phyloP scores from a whole-genome alignment of 2,888 invertebrate species.

The Herminia tarsipennalis region DNA sequence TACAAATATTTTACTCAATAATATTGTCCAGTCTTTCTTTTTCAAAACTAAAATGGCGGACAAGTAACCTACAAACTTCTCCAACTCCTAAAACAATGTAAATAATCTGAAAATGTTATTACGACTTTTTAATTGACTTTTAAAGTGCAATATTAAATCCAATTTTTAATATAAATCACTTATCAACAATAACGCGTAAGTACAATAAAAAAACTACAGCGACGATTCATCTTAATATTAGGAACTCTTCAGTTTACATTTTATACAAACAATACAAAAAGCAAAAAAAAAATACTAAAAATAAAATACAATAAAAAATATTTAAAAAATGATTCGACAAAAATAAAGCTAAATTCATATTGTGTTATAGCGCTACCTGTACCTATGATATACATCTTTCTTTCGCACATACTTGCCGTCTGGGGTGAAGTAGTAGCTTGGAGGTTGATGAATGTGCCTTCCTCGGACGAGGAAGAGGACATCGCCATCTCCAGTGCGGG shows the following conservation, averaged over 20 bases:
- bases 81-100: neutral
- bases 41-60: constrained; percentile 2
- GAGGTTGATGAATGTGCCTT: constrained; percentile 77
- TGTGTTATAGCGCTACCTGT: constrained; percentile 64
- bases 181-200: constrained; percentile 5
- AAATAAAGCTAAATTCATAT: constrained; percentile 18
- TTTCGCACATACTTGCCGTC: constrained; percentile 81
- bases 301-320: constrained; percentile 26
- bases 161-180: constrained; percentile 8
- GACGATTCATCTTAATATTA: constrained; percentile 28
- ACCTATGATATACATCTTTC: constrained; percentile 78
- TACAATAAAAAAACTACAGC: constrained; percentile 11
- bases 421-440: constrained; percentile 78
- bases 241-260: constrained; percentile 48
- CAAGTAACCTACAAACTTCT: constrained; percentile 18
- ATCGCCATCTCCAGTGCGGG: constrained; percentile 63
- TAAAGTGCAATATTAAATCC: neutral
- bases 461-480: constrained; percentile 78
- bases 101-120: neutral
- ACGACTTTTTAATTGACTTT: constrained; percentile 15
- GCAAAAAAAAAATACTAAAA: constrained; percentile 20
- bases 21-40: constrained; percentile 5
- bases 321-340: constrained; percentile 17
- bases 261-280: constrained; percentile 23
- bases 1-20: constrained; percentile 6